These are phyloP conservation scores for Diadema setosum DNA, from an alignment of 35 echinoderm and acorn worm genomes.

Conservation along the genomic window DNA sequence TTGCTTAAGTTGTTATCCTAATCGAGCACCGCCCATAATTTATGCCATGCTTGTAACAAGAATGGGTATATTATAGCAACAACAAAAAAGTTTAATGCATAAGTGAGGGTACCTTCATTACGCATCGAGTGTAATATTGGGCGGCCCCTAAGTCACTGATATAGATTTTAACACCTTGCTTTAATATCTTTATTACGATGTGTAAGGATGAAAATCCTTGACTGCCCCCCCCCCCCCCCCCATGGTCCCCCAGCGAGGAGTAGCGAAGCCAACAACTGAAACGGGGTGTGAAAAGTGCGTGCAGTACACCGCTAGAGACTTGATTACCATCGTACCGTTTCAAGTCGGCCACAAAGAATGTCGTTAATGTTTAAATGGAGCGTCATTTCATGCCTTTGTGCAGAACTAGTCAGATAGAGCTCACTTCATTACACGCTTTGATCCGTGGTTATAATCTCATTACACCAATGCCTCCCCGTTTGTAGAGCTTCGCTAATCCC, in stretches of 20 bases:
- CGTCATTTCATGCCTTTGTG: constrained; percentile 9
- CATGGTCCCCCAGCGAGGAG: no score
- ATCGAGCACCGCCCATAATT: no score
- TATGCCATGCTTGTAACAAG: no score
- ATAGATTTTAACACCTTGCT: neutral
- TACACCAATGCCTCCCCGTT: neutral
- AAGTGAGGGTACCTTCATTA: no score
- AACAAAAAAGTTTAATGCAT: no score
- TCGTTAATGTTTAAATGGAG: constrained; percentile 15
- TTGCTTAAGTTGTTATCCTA: no score
- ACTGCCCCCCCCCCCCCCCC: no score
- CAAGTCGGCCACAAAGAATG: neutral
- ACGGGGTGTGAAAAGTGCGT: constrained; percentile 1
- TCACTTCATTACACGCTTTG: constrained; percentile 26
- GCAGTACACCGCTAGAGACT: neutral
- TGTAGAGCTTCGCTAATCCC: constrained; percentile 1
- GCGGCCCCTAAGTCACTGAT: no score
- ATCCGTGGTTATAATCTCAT: constrained; percentile 8
- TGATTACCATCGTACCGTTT: neutral
- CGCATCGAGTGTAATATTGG: no score
- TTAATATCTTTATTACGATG: constrained; percentile 15
- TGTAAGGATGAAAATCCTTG: neutral
- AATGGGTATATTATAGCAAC: no score
- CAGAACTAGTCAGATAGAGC: neutral
- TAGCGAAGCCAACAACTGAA: neutral